phyloP scores from a whole-genome alignment of 2,113 vertebrate genomes.

The Hippolais icterina region DNA sequence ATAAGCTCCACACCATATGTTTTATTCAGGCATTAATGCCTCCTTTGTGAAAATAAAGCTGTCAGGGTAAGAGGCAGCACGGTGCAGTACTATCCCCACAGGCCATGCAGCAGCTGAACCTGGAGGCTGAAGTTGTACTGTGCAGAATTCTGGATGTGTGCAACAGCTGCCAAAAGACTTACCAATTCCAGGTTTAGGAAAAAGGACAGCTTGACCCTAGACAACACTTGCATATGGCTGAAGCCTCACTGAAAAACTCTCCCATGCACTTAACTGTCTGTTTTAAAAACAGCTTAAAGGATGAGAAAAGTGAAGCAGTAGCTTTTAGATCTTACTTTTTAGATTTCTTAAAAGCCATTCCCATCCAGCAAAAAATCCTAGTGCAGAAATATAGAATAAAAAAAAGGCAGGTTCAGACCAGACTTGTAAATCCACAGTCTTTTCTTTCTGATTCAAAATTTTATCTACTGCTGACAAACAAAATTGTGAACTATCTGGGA shows the following conservation, averaged over 20 bases:
- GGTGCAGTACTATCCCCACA: background rate
- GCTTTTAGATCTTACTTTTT: background rate
- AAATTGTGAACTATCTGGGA: background rate
- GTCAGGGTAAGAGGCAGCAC: background rate
- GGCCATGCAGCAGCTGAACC: background rate
- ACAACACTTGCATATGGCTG: background rate
- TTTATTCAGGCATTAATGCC: background rate
- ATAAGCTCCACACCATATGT: background rate
- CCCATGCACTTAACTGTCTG: background rate
- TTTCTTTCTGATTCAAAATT: background rate
- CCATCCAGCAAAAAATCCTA: background rate
- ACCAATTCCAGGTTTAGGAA: background rate
- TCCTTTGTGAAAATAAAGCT: conserved; percentile 3
- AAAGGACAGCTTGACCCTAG: background rate
- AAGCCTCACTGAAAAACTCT: background rate
- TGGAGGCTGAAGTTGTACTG: background rate
- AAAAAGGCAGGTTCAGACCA: background rate
- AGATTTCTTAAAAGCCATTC: background rate
- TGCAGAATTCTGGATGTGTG: background rate
- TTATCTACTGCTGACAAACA: background rate
- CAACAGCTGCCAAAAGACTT: background rate
- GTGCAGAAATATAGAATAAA: background rate
- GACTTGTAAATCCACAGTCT: background rate
- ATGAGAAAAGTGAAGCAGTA: background rate
- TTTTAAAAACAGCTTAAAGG: background rate